Conservation (phyloP, 2,888 invertebrate species). For the Lasioglossum lativentre region DNA sequence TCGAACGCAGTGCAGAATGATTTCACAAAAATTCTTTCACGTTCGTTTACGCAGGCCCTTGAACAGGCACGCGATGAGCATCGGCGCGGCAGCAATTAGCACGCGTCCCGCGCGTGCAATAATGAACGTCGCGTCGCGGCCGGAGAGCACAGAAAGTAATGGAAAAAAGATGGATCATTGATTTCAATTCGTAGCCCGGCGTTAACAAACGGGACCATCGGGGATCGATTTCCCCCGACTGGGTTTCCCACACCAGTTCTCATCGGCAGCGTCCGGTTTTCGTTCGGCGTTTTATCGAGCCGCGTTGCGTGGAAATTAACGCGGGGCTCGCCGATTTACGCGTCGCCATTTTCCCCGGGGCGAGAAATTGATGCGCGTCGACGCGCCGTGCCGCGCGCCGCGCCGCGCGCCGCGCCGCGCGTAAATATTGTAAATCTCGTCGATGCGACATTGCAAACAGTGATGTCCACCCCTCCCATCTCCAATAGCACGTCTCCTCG, state of each 20-base stretch:
- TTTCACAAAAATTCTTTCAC: neutral
- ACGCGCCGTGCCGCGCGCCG: neutral
- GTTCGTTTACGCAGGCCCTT: neutral
- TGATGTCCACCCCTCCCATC: neutral
- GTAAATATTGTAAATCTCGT: constrained; percentile 53
- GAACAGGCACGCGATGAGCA: neutral
- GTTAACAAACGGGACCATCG: constrained; percentile 7
- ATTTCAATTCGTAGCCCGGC: constrained; percentile 2
- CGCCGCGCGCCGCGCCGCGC: constrained; percentile 10
- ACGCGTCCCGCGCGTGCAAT: constrained; percentile 4
- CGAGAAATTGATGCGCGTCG: constrained; percentile 39
- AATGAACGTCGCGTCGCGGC: neutral
- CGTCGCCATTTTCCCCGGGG: constrained; percentile 11
- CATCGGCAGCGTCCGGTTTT: constrained; percentile 12
- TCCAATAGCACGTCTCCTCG: neutral
- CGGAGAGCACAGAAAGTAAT: neutral
- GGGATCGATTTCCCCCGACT: neutral
- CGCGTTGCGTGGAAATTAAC: constrained; percentile 44
- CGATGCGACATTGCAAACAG: constrained; percentile 42
- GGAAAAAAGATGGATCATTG: constrained; percentile 17
- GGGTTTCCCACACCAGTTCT: neutral
- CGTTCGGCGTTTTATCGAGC: constrained; percentile 10
- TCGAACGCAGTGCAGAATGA: neutral
- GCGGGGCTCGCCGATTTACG: constrained; percentile 50
- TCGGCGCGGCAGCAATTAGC: neutral